A percentile compares a stretch with the other conserved stretches of the same genome.
phyloP scores from a whole-genome alignment of 2,113 vertebrate genomes.

The Alaudala cheleensis region DNA sequence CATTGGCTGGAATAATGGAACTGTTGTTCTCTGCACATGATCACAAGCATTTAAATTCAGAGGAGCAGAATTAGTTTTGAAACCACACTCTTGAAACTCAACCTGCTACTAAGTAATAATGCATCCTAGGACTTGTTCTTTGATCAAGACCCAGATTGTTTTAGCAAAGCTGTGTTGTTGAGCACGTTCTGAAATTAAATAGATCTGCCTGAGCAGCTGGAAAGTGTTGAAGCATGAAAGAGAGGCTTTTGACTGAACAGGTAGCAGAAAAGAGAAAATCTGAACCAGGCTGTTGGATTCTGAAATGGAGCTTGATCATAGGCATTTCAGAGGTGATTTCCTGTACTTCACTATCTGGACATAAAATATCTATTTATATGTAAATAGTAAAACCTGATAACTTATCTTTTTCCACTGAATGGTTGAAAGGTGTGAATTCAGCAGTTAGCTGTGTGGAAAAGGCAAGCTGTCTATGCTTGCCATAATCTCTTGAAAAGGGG shows the following conservation, averaged over 20 bases:
- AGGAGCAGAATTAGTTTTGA: background rate
- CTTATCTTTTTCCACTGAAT: background rate
- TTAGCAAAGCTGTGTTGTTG: background rate
- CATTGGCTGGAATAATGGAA: background rate
- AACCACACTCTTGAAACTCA: background rate
- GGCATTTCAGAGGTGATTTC: conserved; percentile 5
- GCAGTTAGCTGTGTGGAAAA: background rate
- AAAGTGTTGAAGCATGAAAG: background rate
- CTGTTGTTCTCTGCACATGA: background rate
- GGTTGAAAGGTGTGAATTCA: background rate
- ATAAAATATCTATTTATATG: conserved; percentile 1
- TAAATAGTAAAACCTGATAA: background rate
- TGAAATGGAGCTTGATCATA: background rate
- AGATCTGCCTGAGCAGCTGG: background rate
- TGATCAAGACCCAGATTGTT: background rate
- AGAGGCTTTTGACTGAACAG: background rate
- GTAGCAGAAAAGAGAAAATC: background rate
- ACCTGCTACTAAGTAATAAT: background rate
- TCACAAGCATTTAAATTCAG: background rate
- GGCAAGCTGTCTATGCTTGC: background rate
- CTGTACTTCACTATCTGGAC: background rate
- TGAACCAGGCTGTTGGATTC: background rate
- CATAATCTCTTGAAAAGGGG: background rate
- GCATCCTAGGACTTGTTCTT: background rate
- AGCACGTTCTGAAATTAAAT: background rate